phyloP scores from a whole-genome alignment of 2,888 invertebrate genomes.

The Limenitis camilla region DNA sequence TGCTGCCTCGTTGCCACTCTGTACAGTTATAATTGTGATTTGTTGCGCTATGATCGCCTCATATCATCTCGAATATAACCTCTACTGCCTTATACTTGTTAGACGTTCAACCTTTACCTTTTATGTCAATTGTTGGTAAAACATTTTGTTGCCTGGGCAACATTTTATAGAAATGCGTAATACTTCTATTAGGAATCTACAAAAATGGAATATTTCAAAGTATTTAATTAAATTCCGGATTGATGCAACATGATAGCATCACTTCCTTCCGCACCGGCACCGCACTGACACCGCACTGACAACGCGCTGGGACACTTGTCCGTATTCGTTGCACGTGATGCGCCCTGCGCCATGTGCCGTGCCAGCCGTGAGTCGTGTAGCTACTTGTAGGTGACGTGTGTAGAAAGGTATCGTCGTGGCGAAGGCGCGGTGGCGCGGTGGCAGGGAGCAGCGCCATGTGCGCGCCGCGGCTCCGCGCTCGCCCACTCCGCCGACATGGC shows the following conservation, averaged over 20 bases:
- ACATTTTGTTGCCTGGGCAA: too few species aligned
- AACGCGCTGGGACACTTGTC: slow-evolving; percentile 11
- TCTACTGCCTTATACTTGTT: too few species aligned
- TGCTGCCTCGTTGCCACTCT: too few species aligned
- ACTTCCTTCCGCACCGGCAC: neutral
- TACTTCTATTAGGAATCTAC: too few species aligned
- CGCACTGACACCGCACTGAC: too few species aligned
- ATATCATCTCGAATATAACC: too few species aligned
- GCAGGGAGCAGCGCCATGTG: slow-evolving; percentile 25
- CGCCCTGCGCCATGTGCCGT: slow-evolving; percentile 39
- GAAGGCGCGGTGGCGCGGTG: slow-evolving; percentile 33
- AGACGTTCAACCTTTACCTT: too few species aligned
- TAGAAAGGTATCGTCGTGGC: slow-evolving; percentile 29
- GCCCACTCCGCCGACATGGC: slow-evolving; percentile 64
- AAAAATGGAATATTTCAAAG: too few species aligned
- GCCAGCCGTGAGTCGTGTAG: neutral
- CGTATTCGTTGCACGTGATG: slow-evolving; percentile 21
- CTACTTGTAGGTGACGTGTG: slow-evolving; percentile 37
- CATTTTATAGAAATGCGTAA: too few species aligned
- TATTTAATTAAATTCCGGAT: neutral
- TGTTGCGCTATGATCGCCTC: too few species aligned
- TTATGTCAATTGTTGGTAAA: too few species aligned
- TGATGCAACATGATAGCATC: neutral
- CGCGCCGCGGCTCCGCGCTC: slow-evolving; percentile 36
- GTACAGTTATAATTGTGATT: too few species aligned